Evolutionary conservation across 2,113 vertebrate species (phyloP).

Genomic region (Corvus cornix): DNA sequence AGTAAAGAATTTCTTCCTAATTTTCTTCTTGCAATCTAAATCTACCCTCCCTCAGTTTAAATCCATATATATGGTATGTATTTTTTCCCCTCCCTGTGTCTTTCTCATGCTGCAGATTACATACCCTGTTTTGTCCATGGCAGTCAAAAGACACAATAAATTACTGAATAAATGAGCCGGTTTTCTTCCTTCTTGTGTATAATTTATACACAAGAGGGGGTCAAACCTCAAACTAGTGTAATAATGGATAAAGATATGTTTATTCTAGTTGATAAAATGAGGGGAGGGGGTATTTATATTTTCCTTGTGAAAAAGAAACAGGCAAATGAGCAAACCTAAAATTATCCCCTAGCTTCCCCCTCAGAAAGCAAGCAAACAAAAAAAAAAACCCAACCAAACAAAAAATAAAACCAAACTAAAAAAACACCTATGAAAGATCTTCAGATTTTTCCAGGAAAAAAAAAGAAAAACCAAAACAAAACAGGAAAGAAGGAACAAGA

Average conservation of each 20-base stretch:
- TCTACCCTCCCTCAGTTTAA: neutral
- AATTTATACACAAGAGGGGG: neutral
- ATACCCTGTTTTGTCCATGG: neutral
- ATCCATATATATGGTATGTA: too few species aligned
- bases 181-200: neutral
- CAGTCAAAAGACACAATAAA: neutral
- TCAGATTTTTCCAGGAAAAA: neutral
- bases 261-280: neutral
- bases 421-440: neutral
- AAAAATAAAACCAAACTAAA: neutral
- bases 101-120: neutral
- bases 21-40: neutral
- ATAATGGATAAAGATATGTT: neutral
- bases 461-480: too few species aligned
- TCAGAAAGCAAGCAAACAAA: too few species aligned
- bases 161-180: neutral
- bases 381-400: too few species aligned
- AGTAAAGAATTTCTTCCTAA: neutral
- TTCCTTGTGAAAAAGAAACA: neutral
- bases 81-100: neutral
- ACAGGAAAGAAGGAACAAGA: neutral
- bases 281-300: accelerated
- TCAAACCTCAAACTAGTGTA: neutral
- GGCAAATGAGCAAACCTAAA: neutral
- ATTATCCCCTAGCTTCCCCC: neutral